Base-by-base conservation (phyloP, 2,113 vertebrate species). In the Ceratotherium simum region DNA sequence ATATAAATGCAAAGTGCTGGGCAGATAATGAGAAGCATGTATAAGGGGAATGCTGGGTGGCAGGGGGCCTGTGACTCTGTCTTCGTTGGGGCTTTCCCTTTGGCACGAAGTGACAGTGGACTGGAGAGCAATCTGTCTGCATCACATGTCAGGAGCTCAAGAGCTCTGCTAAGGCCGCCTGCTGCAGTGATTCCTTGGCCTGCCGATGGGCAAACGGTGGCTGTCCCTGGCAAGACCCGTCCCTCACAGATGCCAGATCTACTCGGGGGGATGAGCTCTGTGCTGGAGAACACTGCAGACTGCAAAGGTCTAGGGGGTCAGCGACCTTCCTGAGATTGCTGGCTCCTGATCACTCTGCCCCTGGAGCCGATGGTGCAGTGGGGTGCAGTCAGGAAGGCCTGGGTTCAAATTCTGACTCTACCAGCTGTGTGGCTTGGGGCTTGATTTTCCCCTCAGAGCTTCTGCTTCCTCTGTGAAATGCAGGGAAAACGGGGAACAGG, bases 101-200 rank as follows among this genome's bases (percentile, higher is more conserved):
- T 4, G 25, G 21, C 8, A 1, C 20, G 31, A 33, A 7, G 36
- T 31, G 72, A 51, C 21, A 33, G 27, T 42, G 42, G 91, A n/a
- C 48, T 8, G 10, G 20, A 54, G 64, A 2, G 12, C 62, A 1
- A 1, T 16, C 33, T 14, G 8, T 0, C 13, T 23, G 48, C 31
- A 17, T 25, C 21, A 0, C 51, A 0, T 0, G 0, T 33, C 36
- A 1, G n/a, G 78, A 82, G 70, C 23, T 4, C 9, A 31, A 31
- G 2, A 0, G 13, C 48, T 60, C 48, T 65, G 42, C 46, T 46
- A 10, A 14, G 12, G 60, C 58, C 3, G 1, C 58, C 48, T 75
- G 81, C 17, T 23, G 58, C 29, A 42, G 1, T 2, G 11, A 9
- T 39, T 18, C 9, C 36, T 5, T 31, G 39, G 48, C 67, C 67